phyloP scores from a whole-genome alignment of 2,113 vertebrate genomes.

The Symphodus melops region DNA sequence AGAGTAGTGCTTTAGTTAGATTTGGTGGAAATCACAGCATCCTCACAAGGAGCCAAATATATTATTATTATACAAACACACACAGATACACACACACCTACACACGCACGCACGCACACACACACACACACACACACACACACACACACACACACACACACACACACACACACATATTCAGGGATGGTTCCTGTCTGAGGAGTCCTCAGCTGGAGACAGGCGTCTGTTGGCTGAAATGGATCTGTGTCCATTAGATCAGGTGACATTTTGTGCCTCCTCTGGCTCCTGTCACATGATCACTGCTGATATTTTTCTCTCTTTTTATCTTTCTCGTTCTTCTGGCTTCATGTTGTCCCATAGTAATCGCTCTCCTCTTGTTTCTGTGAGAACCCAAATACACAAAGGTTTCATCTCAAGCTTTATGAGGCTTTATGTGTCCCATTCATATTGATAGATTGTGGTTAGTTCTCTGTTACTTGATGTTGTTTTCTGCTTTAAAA shows the following conservation, averaged over 20 bases:
- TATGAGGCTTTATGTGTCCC: not conserved
- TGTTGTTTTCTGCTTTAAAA: not conserved
- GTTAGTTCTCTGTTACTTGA: not conserved
- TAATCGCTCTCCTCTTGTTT: conserved; percentile 33
- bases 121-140: conserved; percentile 27
- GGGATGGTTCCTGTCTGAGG: conserved; percentile 57
- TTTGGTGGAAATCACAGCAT: not conserved
- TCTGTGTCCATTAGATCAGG: conserved; percentile 64
- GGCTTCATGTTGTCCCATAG: conserved; percentile 20
- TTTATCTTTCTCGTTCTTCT: conserved; percentile 28
- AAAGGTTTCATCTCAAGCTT: not conserved
- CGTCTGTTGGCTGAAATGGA: conserved; percentile 59
- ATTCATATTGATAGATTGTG: not conserved
- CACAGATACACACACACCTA: conserved; percentile 11
- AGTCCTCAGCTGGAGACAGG: conserved; percentile 59
- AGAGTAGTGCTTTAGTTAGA: too few relatives aligned
- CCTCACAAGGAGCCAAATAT: not conserved
- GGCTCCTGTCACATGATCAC: conserved; percentile 59
- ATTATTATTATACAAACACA: too few relatives aligned
- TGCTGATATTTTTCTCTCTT: conserved; percentile 48
- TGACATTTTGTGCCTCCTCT: conserved; percentile 53
- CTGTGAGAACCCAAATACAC: conserved; percentile 37
- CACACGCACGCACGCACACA: conserved; percentile 20
- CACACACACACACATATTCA: not conserved
- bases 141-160: not conserved